Conservation (phyloP, 2,888 invertebrate genomes). For the Bimastos eiseni region DNA sequence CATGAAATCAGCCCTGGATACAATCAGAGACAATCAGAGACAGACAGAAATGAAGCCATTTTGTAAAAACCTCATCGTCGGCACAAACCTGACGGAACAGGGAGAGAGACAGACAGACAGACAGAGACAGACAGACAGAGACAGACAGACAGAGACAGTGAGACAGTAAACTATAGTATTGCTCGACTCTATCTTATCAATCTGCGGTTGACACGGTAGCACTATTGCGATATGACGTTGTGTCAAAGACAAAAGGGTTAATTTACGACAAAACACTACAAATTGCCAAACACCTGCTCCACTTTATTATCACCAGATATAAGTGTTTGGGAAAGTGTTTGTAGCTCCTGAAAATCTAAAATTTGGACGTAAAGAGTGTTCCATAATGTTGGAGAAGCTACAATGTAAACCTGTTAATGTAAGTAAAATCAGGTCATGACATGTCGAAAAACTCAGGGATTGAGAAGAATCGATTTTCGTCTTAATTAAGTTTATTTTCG, state of each 20-base stretch:
- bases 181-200: too few relatives aligned
- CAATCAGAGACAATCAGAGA: too few relatives aligned
- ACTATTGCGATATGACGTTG: not conserved
- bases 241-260: not conserved
- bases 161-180: too few relatives aligned
- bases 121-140: too few relatives aligned
- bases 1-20: too few relatives aligned
- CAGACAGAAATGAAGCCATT: too few relatives aligned
- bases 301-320: not conserved
- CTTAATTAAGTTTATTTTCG: not conserved
- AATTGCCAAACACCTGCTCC: too few relatives aligned
- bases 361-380: too few relatives aligned
- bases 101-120: too few relatives aligned
- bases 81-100: too few relatives aligned
- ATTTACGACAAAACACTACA: not conserved
- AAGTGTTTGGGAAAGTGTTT: not conserved
- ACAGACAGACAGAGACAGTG: too few relatives aligned
- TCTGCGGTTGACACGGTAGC: not conserved
- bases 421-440: not conserved
- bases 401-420: not conserved
- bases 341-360: not conserved
- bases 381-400: not conserved
- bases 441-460: not conserved
- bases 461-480: not conserved
- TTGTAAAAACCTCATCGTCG: too few relatives aligned